Conservation (phyloP, 2,113 vertebrate species). For the Emydura subglobosa region DNA sequence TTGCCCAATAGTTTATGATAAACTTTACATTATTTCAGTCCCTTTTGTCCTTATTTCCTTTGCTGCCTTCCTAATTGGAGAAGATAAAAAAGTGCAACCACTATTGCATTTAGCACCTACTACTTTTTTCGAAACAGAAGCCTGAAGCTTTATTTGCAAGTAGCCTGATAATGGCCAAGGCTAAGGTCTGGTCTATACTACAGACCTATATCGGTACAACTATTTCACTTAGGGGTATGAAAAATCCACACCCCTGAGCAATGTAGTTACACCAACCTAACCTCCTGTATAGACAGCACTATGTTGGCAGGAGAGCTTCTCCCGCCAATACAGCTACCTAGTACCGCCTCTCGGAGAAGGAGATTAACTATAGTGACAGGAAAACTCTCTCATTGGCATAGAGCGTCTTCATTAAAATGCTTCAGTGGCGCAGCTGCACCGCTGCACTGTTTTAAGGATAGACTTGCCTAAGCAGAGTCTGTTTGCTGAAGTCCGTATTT, state of each 20-base stretch:
- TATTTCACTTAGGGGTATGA: not conserved
- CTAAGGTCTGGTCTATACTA: not conserved
- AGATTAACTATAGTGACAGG: not conserved
- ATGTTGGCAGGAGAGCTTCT: not conserved
- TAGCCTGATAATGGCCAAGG: not conserved
- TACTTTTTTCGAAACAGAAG: conserved; percentile 63
- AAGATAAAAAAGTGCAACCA: conserved; percentile 53
- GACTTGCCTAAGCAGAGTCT: not conserved
- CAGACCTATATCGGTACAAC: not conserved
- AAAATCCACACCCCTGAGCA: not conserved
- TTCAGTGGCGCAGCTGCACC: not conserved
- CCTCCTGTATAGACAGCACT: not conserved
- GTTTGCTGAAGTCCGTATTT: conserved; percentile 18
- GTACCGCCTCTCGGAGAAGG: not conserved
- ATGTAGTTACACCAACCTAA: not conserved
- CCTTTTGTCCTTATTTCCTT: conserved; percentile 55
- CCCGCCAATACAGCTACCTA: not conserved
- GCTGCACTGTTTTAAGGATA: too few relatives aligned
- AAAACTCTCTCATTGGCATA: not conserved
- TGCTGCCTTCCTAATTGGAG: conserved; percentile 13
- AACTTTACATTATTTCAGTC: conserved; percentile 40
- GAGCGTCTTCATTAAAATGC: not conserved
- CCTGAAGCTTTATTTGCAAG: conserved; percentile 43
- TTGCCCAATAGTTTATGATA: conserved; percentile 36
- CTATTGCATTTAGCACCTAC: conserved; percentile 58